phyloP scores from a whole-genome alignment of 2,888 invertebrate species.

The Drosophila trichaetosa region DNA sequence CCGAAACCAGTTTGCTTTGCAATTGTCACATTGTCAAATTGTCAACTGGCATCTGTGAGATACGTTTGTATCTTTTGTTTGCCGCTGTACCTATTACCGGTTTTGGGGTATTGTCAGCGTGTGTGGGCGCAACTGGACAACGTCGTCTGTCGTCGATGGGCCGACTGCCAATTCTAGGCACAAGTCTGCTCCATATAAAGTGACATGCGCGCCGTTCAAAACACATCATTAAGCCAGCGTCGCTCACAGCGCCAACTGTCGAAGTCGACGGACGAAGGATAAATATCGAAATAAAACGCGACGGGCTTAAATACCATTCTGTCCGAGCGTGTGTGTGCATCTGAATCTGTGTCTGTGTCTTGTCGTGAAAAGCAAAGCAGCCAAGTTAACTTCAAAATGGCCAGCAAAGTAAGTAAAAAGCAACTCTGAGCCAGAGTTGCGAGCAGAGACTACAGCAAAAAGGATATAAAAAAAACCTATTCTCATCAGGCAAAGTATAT shows the following conservation, averaged over 20 bases:
- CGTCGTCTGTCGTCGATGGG: constrained; percentile 15
- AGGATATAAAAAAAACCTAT: not conserved
- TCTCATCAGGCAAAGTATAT: not conserved
- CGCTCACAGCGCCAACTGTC: constrained; percentile 53
- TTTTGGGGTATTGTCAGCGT: constrained; percentile 49
- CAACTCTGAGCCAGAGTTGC: not conserved
- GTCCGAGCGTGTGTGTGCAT: not conserved
- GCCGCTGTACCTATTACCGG: constrained; percentile 64
- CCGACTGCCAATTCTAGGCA: constrained; percentile 63
- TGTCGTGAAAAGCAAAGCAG: constrained; percentile 37
- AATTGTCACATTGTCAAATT: constrained; percentile 80
- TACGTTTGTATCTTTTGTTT: constrained; percentile 49
- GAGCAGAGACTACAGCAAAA: not conserved
- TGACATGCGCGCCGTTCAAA: constrained; percentile 46
- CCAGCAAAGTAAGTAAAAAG: constrained; percentile 77
- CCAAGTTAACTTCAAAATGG: constrained; percentile 60
- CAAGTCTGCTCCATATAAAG: constrained; percentile 68
- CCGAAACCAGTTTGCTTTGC: constrained; percentile 64
- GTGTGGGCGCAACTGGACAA: constrained; percentile 57
- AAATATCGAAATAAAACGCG: constrained; percentile 26
- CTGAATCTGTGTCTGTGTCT: not conserved
- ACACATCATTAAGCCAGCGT: constrained; percentile 72
- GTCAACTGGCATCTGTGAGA: constrained; percentile 62
- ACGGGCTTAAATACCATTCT: constrained; percentile 5
- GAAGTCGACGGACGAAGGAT: constrained; percentile 52